Percentiles rank a stretch among this genome's conserved stretches.
Evolutionary conservation across 2,797 vertebrate genomes (phyloP).

Genomic region (Sphenodon punctatus): DNA sequence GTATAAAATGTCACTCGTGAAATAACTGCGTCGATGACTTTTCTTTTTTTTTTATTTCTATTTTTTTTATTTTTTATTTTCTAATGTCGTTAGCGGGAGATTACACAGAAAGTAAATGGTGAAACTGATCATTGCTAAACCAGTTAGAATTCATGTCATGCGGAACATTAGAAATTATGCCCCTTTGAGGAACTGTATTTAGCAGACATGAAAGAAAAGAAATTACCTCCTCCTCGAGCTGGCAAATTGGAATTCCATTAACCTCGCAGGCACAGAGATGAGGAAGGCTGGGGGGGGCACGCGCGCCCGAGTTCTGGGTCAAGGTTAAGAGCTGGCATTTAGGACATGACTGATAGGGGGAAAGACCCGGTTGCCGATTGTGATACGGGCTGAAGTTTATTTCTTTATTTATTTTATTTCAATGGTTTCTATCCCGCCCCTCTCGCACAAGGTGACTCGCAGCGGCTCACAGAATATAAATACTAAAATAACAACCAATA

Average conservation of each 20-base stretch:
- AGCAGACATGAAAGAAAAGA: constrained; percentile 72
- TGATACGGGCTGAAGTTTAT: too few species aligned
- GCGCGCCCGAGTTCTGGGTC: not conserved
- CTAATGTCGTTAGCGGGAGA: constrained; percentile 68
- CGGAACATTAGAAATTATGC: constrained; percentile 79
- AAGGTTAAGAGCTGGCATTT: constrained; percentile 10
- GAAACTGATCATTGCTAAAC: constrained; percentile 64
- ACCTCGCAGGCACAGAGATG: constrained; percentile 36
- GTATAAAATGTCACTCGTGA: constrained; percentile 50
- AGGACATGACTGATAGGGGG: not conserved
- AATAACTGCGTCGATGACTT: constrained; percentile 23
- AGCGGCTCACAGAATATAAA: too few species aligned
- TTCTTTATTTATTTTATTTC: too few species aligned
- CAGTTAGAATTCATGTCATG: constrained; percentile 74
- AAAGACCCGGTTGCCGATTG: not conserved
- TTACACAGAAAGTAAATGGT: constrained; percentile 66
- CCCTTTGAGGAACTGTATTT: constrained; percentile 77
- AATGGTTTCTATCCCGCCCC: too few species aligned
- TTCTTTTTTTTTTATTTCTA: too few species aligned
- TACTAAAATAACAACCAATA: too few species aligned
- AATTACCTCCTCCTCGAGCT: constrained; percentile 63
- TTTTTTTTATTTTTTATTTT: not conserved
- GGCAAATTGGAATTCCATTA: constrained; percentile 56
- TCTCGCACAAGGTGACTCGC: too few species aligned
- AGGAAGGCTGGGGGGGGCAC: too few species aligned